phyloP scores from a whole-genome alignment of 2,888 invertebrate genomes.

The Hirtodrosophila histrioides region DNA sequence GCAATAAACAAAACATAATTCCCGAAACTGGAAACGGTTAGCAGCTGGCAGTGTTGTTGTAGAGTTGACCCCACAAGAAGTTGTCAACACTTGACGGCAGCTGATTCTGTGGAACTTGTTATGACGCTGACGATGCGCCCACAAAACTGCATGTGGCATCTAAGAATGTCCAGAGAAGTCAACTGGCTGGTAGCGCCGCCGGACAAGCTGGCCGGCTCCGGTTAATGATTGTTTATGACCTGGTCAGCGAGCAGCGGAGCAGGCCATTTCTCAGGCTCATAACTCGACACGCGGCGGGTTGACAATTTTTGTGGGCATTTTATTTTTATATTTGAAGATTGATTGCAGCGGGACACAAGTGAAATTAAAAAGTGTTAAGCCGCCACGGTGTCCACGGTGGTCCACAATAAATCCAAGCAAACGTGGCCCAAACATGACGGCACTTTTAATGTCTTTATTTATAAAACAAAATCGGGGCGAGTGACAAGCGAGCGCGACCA shows the following conservation, averaged over 20 bases:
- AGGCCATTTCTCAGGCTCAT: constrained; percentile 69
- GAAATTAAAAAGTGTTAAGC: constrained; percentile 78
- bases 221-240: constrained; percentile 76
- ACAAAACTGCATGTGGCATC: constrained; percentile 35
- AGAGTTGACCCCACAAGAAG: constrained; percentile 66
- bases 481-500: constrained; percentile 62
- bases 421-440: constrained; percentile 66
- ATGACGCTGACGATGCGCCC: constrained; percentile 44
- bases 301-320: constrained; percentile 30
- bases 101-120: constrained; percentile 70
- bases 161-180: constrained; percentile 7
- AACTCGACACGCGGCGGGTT: constrained; percentile 47
- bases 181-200: constrained; percentile 62
- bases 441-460: constrained; percentile 79
- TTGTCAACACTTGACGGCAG: constrained; percentile 64
- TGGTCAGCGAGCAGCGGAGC: constrained; percentile 26
- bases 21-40: constrained; percentile 49
- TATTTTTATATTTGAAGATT: constrained; percentile 46
- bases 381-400: constrained; percentile 65
- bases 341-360: constrained; percentile 70
- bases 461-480: constrained; percentile 74
- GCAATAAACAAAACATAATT: constrained; percentile 60
- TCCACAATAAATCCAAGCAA: constrained; percentile 71
- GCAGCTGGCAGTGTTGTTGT: background rate
- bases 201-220: constrained; percentile 25